Base-by-base conservation (phyloP, 2,797 vertebrate genomes). In the Xiphorhynchus erythropygius region DNA sequence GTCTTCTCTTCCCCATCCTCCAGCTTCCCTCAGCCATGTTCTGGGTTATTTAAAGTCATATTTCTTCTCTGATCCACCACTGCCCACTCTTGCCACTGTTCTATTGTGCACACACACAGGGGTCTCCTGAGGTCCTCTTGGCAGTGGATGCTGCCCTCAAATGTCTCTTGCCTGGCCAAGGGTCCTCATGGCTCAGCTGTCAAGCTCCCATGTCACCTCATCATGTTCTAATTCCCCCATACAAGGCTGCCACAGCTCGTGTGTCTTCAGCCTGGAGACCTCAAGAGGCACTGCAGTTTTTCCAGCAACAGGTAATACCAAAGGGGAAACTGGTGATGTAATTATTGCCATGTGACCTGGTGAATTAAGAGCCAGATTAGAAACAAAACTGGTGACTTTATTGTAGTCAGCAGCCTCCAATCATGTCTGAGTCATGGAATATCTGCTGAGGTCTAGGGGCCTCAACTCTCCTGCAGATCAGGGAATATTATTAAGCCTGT, bases 21-120 rank as follows among this genome's bases (percentile, higher is more conserved):
- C 70, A 50, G 16, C 18, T 87, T 63, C 55, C 39, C 24, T 84
- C 22, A 30, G 0, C 4, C n/a, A 56, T 25, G 18, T 55, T 84
- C 76, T 84, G 41, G 18, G 3, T 86, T 69, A 47, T 73, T 93
- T 74, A 47, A 67, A 77, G 8, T 9, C 27, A 28, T 14, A 33
- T 77, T 84, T 67, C 42, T 77, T 55, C 64, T 44, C 37, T 63
- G 14, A 28, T 63, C n/a, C 13, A 28, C 11, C 5, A 4, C 8
- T 80, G 46, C 27, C 37, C 1, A 0, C 18, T 47, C 39, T 25
- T 10, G 5, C 37, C 17, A 5, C 23, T 33, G 14, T 62, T 65
- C 35, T 33, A 19, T 24, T 78, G 12, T 22, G 7, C 6, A 4
- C 2, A 21, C 0, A 0, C 27, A 4, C 3, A 1, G 25, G 5